Conservation (phyloP, 2,797 vertebrate species). For the Luscinia megarhynchos region DNA sequence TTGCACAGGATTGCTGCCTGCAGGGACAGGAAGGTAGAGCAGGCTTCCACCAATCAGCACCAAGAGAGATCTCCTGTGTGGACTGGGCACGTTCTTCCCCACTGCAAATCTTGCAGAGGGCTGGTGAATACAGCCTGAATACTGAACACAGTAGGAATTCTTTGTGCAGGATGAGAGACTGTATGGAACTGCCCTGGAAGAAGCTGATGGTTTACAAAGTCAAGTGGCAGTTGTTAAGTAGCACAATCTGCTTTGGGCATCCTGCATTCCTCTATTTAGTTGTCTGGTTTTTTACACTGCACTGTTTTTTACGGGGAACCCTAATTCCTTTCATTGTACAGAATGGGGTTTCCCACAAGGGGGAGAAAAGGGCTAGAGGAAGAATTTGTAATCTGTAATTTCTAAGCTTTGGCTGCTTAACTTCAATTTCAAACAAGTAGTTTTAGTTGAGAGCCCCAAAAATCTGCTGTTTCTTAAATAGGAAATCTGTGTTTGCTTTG, state of each 20-base stretch:
- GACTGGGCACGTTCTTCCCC: background rate
- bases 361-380: background rate
- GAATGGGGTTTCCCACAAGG: background rate
- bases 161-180: background rate
- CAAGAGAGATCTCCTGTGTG: background rate
- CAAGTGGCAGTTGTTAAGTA: background rate
- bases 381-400: conserved; percentile 32
- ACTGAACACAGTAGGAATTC: background rate
- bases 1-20: background rate
- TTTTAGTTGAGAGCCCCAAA: conserved; percentile 17
- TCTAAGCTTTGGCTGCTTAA: conserved; percentile 9
- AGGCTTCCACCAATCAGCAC: background rate
- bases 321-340: background rate
- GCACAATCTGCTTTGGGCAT: background rate
- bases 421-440: conserved; percentile 15
- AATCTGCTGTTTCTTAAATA: conserved; percentile 17
- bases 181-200: background rate
- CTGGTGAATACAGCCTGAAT: background rate
- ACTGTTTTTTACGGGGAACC: background rate
- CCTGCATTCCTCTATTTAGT: background rate
- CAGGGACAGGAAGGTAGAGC: background rate
- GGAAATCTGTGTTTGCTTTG: conserved; percentile 26
- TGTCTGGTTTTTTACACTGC: background rate
- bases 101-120: background rate
- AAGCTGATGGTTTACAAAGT: background rate